Base-by-base conservation (phyloP, 2,113 vertebrate species). In the Cettia cetti region DNA sequence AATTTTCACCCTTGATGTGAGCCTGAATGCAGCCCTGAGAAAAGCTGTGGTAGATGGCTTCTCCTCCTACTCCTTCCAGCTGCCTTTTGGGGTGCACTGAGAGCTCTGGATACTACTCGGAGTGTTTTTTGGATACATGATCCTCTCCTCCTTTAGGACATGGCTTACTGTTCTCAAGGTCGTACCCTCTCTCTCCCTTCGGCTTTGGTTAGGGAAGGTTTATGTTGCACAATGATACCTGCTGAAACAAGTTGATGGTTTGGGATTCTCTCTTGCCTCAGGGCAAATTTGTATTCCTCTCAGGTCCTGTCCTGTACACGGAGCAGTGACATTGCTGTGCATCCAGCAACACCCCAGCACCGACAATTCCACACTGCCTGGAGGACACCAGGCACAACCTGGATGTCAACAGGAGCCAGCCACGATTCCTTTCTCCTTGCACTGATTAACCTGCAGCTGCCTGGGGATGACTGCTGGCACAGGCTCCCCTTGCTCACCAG, bases 1-100 rank as follows among this genome's bases (percentile, higher is more conserved):
- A 9, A 0, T 37, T 44, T 24, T 45, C 6, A 17, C 11, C n/a
- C 24, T 30, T 50, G 50, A 44, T 1, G 0, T 42, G 23, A 78
- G 26, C 18, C 10, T 54, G 53, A 39, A 39, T 4, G 6, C 13
- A 68, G 39, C 9, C 22, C 68, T 40, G 10, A 50, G 50, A 59
- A 47, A 54, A 70, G 15, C 69, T 70, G 28, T 35, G 33, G 23
- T 39, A 7, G 39, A 15, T 4, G 6, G 8, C 10, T 45, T 2
- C 1, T 30, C 12, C 9, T 27, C 15, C 10, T 23, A 3, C 15
- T 50, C 28, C 33, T 70, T 35, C 24, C 24, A 24, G 33, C n/a
- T 65, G 21, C 33, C 6, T 54, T 72, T 40, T 64, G 11, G 14
- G 31, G 5, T 24, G 18, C 63, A 72, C 18, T 40, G 21, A 60